Evolutionary conservation across 2,888 invertebrate species (phyloP), one percentile per base, ranked within the genome.

Genomic region (Heteropelma amictum): DNA sequence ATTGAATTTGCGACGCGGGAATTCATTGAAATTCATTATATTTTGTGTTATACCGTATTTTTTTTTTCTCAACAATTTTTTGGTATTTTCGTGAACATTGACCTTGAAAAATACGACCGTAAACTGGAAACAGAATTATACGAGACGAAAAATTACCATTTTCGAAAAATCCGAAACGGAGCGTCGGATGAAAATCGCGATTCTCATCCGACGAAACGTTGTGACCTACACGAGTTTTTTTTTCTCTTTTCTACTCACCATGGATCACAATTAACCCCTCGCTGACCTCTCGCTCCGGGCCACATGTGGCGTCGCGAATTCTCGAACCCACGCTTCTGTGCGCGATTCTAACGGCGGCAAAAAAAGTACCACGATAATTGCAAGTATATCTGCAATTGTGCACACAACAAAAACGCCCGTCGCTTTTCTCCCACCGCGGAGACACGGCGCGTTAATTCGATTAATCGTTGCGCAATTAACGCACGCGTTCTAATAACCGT

Each of bases 281-380:
- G 49, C 21, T 26, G 51, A 75, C 35, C 56, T 35, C 40, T 53
- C 58, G 45, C 51, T 63, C 17, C 45, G 28, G 67, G 67, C 75
- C n/a, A n/a, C 67, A 71, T 67, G 54, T 75, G 67, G 71, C 71
- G 63, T 75, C 71, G 68, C 51, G 67, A 70, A 71, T 74, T 74
- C 58, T 65, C 17, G 30, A 63, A 61, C 56, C 63, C 67, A 56
- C 45, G 17, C 56, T 67, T 47, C 56, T 49, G 42, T 38, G 40
- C 23, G 38, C 51, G 7, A 45, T 75, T 67, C 63, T n/a, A 75
- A 63, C 56, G 58, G 61, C n/a, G 35, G 54, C 49, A 35, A 64
- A 45, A 45, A n/a, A n/a, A n/a, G n/a, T n/a, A n/a, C n/a, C n/a
- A n/a, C n/a, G n/a, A n/a, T n/a, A 38, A 38, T 5, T 38, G 14